A percentile compares a stretch with the other conserved stretches of the same genome.
Conservation (phyloP, 2,797 vertebrate species). For the Danio tinwini region DNA sequence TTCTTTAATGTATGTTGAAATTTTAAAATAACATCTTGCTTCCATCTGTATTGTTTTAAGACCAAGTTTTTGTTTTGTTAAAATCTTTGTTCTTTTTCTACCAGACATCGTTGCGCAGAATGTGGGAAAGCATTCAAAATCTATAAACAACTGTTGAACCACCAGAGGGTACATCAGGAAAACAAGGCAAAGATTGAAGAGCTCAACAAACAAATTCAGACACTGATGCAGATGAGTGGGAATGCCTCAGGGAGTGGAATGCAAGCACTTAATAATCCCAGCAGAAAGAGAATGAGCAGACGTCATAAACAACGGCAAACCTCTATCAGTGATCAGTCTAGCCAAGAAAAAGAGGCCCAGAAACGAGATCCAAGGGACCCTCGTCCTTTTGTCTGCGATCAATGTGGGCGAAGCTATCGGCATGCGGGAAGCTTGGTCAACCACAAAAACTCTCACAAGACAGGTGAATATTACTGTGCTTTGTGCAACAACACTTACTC, state of each 20-base stretch:
- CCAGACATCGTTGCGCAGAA: constrained; percentile 78
- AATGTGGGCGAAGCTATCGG: constrained; percentile 78
- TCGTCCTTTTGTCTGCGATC: constrained; percentile 78
- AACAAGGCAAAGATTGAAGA: constrained; percentile 81
- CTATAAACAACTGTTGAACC: constrained; percentile 87
- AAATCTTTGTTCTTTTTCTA: constrained; percentile 7
- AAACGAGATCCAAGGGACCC: constrained; percentile 63
- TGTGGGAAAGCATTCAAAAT: constrained; percentile 90
- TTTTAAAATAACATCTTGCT: background rate
- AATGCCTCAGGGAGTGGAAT: constrained; percentile 66
- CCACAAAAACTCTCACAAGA: constrained; percentile 87
- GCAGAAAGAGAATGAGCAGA: constrained; percentile 61
- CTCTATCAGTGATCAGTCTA: constrained; percentile 30
- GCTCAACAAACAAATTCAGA: constrained; percentile 80
- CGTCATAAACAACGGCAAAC: constrained; percentile 57
- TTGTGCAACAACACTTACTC: constrained; percentile 86
- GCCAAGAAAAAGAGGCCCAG: constrained; percentile 48
- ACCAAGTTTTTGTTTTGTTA: constrained; percentile 22
- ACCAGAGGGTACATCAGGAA: constrained; percentile 86
- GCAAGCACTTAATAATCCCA: constrained; percentile 56
- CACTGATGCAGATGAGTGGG: constrained; percentile 81
- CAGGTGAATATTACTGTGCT: constrained; percentile 83
- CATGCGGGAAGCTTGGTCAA: constrained; percentile 84
- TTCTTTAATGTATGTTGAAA: background rate
- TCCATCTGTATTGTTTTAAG: background rate